These are phyloP conservation scores for Norana najaformis DNA, from an alignment of 2,888 invertebrate genomes.

Conservation along the genomic window DNA sequence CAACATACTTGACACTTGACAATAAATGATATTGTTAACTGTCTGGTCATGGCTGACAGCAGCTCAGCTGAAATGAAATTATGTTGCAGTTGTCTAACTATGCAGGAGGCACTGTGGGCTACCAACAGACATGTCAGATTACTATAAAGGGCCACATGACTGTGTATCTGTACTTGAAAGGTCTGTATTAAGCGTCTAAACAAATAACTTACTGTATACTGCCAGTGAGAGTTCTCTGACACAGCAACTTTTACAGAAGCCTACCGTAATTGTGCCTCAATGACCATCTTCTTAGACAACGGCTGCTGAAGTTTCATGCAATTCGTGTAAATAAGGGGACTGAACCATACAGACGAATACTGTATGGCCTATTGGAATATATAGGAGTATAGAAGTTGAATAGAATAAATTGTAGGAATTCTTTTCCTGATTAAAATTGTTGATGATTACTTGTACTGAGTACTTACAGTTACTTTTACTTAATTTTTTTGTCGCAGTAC, in stretches of 20 bases:
- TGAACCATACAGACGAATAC: too few species aligned
- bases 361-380: neutral
- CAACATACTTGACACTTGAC: neutral
- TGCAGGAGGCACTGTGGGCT: neutral
- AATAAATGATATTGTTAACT: too few species aligned
- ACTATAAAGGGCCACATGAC: neutral
- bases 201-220: neutral
- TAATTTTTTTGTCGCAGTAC: neutral
- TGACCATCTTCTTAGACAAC: neutral
- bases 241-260: neutral
- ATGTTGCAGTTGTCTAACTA: constrained; percentile 26
- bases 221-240: neutral
- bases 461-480: neutral
- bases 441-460: neutral
- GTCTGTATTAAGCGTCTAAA: neutral
- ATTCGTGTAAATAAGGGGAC: neutral
- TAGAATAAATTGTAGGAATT: neutral
- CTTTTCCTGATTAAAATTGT: neutral
- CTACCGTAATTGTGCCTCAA: too few species aligned
- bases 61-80: neutral
- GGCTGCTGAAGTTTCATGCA: neutral
- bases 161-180: neutral
- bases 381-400: neutral
- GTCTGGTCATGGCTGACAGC: too few species aligned
- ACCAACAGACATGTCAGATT: neutral